These are phyloP conservation scores for Eutolmus rufibarbis DNA, from an alignment of 2,888 invertebrate species.

Conservation along the genomic window DNA sequence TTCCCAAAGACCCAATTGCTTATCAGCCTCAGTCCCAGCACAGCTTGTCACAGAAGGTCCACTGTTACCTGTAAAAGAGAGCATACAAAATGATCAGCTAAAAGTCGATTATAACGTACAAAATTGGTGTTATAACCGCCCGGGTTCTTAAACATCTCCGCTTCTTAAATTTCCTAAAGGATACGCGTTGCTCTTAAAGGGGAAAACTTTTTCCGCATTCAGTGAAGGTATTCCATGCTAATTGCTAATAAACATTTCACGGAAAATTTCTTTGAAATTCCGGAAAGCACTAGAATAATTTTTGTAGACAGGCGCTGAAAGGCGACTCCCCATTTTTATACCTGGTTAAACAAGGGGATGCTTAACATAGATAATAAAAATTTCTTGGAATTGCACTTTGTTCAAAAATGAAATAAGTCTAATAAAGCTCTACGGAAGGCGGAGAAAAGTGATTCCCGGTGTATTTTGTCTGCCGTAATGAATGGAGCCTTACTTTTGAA, in stretches of 20 bases:
- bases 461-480: background rate
- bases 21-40: conserved; percentile 78
- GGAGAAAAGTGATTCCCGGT: background rate
- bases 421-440: background rate
- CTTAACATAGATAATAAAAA: background rate
- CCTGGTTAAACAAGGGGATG: background rate
- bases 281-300: background rate
- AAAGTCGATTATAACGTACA: background rate
- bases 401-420: background rate
- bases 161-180: background rate
- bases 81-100: background rate
- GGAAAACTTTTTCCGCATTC: background rate
- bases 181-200: background rate
- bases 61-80: conserved; percentile 56
- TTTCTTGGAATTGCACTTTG: background rate
- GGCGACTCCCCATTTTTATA: background rate
- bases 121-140: background rate
- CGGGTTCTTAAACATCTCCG: background rate
- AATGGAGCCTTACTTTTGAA: background rate
- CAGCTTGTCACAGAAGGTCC: conserved; percentile 71
- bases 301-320: background rate
- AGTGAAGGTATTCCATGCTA: background rate
- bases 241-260: background rate
- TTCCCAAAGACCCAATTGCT: conserved; percentile 88
- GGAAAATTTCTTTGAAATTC: background rate